Evolutionary conservation across 2,797 vertebrate genomes (phyloP).

Genomic region (Phoebastria nigripes): DNA sequence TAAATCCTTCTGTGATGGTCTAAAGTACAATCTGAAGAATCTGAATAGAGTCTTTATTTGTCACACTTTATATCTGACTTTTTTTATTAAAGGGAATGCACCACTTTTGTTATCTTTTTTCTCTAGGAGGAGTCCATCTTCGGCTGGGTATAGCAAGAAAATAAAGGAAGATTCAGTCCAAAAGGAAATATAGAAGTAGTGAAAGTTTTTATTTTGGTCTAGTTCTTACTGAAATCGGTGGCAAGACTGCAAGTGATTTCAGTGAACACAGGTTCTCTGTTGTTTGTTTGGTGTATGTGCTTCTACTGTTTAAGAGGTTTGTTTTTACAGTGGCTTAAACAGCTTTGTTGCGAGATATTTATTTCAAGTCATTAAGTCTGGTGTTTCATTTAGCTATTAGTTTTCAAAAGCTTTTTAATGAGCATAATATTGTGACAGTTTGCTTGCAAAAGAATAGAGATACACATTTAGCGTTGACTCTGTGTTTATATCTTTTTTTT

Average conservation of each 20-base stretch:
- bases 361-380: slow-evolving; percentile 46
- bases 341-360: slow-evolving; percentile 8
- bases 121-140: slow-evolving; percentile 64
- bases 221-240: background rate
- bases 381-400: slow-evolving; percentile 41
- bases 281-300: background rate
- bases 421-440: slow-evolving; percentile 56
- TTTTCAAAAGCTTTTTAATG: slow-evolving; percentile 37
- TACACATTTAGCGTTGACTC: background rate
- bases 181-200: background rate
- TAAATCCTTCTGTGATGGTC: background rate
- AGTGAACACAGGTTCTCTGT: background rate
- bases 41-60: background rate
- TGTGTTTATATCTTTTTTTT: background rate
- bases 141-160: slow-evolving; percentile 65
- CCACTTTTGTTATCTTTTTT: background rate
- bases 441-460: slow-evolving; percentile 27
- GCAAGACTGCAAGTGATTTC: background rate
- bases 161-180: slow-evolving; percentile 35
- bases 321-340: slow-evolving; percentile 36
- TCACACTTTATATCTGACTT: background rate
- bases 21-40: background rate
- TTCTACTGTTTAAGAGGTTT: slow-evolving; percentile 1
- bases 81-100: background rate
- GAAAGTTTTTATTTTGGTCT: background rate